Conservation (phyloP, 2,888 invertebrate species). For the Drosophila mulleri region DNA sequence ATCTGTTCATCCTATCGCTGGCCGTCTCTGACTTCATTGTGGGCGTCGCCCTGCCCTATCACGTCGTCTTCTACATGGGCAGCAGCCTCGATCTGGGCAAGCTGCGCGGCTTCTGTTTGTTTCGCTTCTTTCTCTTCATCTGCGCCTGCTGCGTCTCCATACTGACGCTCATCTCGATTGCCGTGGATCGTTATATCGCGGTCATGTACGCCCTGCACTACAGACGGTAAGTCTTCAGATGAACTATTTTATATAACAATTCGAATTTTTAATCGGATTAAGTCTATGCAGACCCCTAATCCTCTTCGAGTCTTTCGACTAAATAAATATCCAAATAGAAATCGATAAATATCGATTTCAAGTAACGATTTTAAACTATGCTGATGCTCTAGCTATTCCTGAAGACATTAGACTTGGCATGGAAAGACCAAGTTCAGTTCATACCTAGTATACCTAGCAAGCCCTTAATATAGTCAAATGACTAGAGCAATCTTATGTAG, state of each 20-base stretch:
- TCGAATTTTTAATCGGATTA: neutral
- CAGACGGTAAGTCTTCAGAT: slow-evolving; percentile 85
- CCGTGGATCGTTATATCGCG: slow-evolving; percentile 92
- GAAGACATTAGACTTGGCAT: too few relatives aligned
- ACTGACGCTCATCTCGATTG: slow-evolving; percentile 91
- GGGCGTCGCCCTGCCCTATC: slow-evolving; percentile 91
- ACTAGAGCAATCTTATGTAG: too few relatives aligned
- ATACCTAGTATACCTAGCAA: too few relatives aligned
- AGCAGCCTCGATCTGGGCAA: slow-evolving; percentile 87
- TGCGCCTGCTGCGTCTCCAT: slow-evolving; percentile 92
- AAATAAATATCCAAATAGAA: too few relatives aligned
- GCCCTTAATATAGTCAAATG: too few relatives aligned
- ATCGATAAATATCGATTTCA: too few relatives aligned
- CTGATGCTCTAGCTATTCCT: too few relatives aligned
- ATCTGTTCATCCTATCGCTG: slow-evolving; percentile 91
- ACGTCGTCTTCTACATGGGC: slow-evolving; percentile 90
- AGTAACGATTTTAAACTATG: too few relatives aligned
- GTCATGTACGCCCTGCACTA: slow-evolving; percentile 93
- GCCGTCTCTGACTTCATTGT: slow-evolving; percentile 92
- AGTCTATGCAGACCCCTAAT: neutral
- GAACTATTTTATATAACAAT: neutral
- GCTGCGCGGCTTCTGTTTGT: slow-evolving; percentile 88
- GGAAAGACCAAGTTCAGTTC: too few relatives aligned
- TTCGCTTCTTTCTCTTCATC: slow-evolving; percentile 90
- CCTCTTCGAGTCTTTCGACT: neutral